Evolutionary conservation across 2,113 vertebrate genomes (phyloP).

Genomic region (Colinus virginianus): DNA sequence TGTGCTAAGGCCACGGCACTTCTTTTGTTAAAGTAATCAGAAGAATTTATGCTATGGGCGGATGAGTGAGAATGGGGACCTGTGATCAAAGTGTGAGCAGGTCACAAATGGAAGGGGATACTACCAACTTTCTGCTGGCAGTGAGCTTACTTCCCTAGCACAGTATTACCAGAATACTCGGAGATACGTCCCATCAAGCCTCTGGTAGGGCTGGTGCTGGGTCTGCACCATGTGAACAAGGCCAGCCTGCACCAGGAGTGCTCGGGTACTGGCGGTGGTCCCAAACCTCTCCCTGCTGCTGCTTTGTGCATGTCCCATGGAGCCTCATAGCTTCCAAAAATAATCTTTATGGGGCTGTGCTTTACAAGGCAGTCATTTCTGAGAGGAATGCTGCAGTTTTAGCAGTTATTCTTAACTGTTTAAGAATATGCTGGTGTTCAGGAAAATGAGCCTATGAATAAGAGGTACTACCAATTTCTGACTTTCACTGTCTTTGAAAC

Average conservation of each 20-base stretch:
- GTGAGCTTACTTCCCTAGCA: background rate
- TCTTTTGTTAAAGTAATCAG: background rate
- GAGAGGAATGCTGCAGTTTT: background rate
- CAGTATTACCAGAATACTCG: background rate
- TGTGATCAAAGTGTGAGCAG: background rate
- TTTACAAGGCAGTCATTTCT: background rate
- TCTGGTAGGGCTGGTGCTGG: background rate
- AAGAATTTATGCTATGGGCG: background rate
- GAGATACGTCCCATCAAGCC: accelerated
- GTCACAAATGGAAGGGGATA: background rate
- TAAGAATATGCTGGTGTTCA: background rate
- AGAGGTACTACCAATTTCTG: background rate
- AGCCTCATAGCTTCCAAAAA: background rate
- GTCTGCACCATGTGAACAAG: accelerated
- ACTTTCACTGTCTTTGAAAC: background rate
- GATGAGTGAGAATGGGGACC: background rate
- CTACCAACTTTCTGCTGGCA: background rate
- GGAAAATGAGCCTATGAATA: background rate
- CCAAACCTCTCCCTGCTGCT: background rate
- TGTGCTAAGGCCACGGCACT: background rate
- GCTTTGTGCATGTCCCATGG: background rate
- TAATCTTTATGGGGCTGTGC: background rate
- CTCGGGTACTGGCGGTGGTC: background rate
- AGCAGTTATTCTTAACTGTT: background rate
- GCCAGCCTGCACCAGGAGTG: background rate